Evolutionary conservation across 2,797 vertebrate genomes (phyloP), one percentile per base, ranked within the genome.

Genomic region (Tokudaia tokunoshimensis): DNA sequence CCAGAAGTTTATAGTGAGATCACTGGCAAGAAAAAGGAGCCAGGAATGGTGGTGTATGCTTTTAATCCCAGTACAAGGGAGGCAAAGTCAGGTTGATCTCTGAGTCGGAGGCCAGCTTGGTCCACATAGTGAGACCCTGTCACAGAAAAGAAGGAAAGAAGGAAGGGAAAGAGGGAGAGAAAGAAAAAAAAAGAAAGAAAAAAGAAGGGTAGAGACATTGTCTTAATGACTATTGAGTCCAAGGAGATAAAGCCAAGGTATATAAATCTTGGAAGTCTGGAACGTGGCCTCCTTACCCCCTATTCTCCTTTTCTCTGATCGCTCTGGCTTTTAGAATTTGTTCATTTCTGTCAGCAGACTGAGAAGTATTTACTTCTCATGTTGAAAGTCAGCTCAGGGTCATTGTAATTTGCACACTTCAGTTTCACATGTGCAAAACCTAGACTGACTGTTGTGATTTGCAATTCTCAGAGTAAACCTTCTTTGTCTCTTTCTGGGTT

Each of bases 301-400:
- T 10, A 52, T 63, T 93, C 31, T 74, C 47, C n/a, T 94, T 8
- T 80, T 44, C 12, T 50, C 37, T 41, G 2, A 11, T 67, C 75
- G 92, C 29, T 41, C 44, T 72, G 31, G 59, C 19, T 87, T 70
- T 93, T 81, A 34, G 59, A 34, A 70, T 87, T 37, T 84, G 47
- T 92, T 96, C 57, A 81, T 92, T 70, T 90, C 57, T 44, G 37
- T 94, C 95, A 70, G 83, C 20, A 50, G 63, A 20, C 31, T 2
- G n/a, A n/a, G 41, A 2, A 24, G 29, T 15, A 11, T 47, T 41
- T 34, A 37, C 82, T 72, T 55, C 24, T 74, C 50, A 12, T 37
- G 13, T n/a, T n/a, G 50, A 17, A 55, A 67, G 26, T 15, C 19
- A 47, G 67, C 12, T 41, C 65, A 1, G 80, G 52, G 65, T 34